These are phyloP conservation scores for Zaprionus bogoriensis DNA, from an alignment of 2,888 invertebrate species.

Conservation along the genomic window DNA sequence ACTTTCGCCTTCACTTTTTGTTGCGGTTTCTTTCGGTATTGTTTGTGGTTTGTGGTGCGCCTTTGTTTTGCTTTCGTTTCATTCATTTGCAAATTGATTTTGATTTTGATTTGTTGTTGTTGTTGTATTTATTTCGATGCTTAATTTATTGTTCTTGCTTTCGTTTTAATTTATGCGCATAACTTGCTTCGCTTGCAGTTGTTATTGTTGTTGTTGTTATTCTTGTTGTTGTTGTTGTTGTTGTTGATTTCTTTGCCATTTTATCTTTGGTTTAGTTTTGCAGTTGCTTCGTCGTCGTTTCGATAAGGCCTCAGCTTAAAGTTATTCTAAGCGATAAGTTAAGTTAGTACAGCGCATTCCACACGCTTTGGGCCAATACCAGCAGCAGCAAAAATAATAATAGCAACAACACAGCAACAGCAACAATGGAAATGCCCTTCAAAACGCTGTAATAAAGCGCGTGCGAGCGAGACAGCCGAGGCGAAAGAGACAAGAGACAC, in stretches of 20 bases:
- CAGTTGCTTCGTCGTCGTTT: conserved; percentile 14
- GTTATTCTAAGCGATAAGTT: conserved; percentile 31
- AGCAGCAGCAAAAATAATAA: not conserved
- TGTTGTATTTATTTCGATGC: conserved; percentile 24
- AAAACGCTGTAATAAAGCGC: conserved; percentile 41
- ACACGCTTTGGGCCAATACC: too few relatives aligned
- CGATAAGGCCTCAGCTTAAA: conserved; percentile 33
- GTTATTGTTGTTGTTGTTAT: not conserved
- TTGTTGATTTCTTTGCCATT: conserved; percentile 63
- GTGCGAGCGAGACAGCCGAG: not conserved
- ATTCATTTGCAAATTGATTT: conserved; percentile 67
- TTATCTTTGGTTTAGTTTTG: conserved; percentile 71
- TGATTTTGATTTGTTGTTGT: conserved; percentile 22
- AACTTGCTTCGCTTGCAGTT: conserved; percentile 8
- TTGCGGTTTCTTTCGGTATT: conserved; percentile 33
- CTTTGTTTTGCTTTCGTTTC: conserved; percentile 48
- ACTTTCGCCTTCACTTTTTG: conserved; percentile 66
- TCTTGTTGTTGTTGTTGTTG: conserved; percentile 16
- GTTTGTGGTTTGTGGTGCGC: conserved; percentile 23
- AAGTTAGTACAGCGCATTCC: too few relatives aligned
- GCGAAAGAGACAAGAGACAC: not conserved
- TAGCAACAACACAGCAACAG: conserved; percentile 2
- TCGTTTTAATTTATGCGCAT: conserved; percentile 44
- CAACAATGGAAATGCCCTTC: conserved; percentile 52
- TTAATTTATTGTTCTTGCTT: conserved; percentile 50